Percentiles rank a stretch among this genome's conserved stretches.
Evolutionary conservation across 1,140 invertebrate genomes (phyloP).

Genomic region (Hestina assimilis): DNA sequence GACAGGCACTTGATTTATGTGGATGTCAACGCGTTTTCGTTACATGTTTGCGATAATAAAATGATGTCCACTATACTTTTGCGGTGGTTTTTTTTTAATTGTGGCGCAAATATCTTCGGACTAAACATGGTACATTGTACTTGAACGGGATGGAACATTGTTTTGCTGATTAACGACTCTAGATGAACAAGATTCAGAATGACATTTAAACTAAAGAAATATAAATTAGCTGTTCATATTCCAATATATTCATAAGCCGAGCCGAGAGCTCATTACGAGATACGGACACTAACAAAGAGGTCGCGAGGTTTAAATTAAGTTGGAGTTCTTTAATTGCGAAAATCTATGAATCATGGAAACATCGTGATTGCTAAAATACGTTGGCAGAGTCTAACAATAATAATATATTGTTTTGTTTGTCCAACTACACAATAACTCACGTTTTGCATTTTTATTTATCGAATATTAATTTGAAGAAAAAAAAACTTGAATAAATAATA

Average conservation of each 20-base stretch:
- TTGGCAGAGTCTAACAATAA: no score
- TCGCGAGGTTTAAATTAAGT: no score
- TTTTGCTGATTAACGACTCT: conserved; percentile 17
- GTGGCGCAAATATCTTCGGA: conserved; percentile 29
- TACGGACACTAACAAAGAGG: not conserved
- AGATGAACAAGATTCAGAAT: conserved; percentile 6
- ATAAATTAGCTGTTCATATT: not conserved
- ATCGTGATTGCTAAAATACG: no score
- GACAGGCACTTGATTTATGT: conserved; percentile 73
- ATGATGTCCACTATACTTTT: conserved; percentile 32
- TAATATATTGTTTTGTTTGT: no score
- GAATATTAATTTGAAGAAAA: no score
- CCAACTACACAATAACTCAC: no score
- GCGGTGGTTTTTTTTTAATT: conserved; percentile 26
- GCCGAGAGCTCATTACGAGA: no score
- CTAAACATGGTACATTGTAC: conserved; percentile 7
- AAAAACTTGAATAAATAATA: not conserved
- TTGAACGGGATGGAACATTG: conserved; percentile 13
- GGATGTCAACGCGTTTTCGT: conserved; percentile 59
- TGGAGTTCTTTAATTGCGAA: not conserved
- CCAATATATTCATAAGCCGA: no score
- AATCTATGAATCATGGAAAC: no score
- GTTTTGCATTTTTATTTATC: no score
- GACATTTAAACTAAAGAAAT: not conserved
- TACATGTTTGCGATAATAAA: conserved; percentile 51